Percentiles rank a stretch among this genome's conserved stretches.
Conservation (phyloP, 1,140 invertebrate genomes). For the Saccostrea glomerata region DNA sequence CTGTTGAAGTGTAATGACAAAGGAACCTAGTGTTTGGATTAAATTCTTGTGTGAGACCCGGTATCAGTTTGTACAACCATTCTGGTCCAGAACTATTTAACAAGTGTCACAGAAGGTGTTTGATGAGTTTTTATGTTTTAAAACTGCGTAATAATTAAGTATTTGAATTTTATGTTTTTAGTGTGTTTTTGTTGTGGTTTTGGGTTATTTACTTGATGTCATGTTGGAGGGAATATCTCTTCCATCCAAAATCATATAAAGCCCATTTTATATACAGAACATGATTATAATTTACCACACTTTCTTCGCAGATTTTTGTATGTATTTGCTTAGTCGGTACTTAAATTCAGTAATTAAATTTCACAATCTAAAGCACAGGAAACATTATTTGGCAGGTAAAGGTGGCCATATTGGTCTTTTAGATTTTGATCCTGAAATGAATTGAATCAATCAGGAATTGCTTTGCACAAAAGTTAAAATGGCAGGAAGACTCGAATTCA, state of each 20-base stretch:
- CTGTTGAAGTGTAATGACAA: background rate
- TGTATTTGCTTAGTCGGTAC: too few relatives aligned
- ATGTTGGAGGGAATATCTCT: background rate
- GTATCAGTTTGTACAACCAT: background rate
- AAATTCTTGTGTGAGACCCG: background rate
- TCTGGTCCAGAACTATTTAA: background rate
- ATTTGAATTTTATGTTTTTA: background rate
- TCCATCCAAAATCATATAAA: background rate
- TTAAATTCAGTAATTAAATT: background rate
- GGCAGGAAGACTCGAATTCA: too few relatives aligned
- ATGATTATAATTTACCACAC: background rate
- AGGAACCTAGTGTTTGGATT: background rate
- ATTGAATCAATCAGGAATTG: too few relatives aligned
- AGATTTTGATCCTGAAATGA: too few relatives aligned
- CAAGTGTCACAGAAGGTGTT: background rate
- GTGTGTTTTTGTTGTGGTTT: background rate
- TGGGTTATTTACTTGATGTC: slow-evolving; percentile 18
- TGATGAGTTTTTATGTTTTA: background rate
- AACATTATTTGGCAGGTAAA: too few relatives aligned
- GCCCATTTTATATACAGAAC: too few relatives aligned
- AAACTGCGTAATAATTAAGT: background rate
- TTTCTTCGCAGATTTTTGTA: background rate
- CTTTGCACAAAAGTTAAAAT: too few relatives aligned
- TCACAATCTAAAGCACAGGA: background rate
- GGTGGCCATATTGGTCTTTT: too few relatives aligned